Evolutionary conservation across 2,888 invertebrate species (phyloP).

Genomic region (Lochmaea crataegi): DNA sequence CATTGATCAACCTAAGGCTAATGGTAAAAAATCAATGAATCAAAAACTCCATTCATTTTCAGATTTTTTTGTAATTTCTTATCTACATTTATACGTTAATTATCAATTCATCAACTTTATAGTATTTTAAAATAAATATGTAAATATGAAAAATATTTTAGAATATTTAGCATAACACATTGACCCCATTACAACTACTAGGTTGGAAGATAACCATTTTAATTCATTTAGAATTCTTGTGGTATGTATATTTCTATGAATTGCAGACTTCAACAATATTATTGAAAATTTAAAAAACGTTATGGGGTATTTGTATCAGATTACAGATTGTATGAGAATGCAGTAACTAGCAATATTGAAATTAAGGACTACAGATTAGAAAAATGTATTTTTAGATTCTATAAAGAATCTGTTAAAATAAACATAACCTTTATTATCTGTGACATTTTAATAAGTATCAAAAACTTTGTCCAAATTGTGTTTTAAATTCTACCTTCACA

Average conservation of each 20-base stretch:
- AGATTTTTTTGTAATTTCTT: too few species aligned
- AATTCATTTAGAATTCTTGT: not conserved
- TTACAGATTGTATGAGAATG: not conserved
- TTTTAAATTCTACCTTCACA: not conserved
- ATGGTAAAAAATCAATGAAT: too few species aligned
- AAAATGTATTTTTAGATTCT: slow-evolving; percentile 7
- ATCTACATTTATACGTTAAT: too few species aligned
- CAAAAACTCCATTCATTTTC: too few species aligned
- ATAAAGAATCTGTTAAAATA: slow-evolving; percentile 10
- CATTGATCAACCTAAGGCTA: too few species aligned
- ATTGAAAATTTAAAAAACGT: too few species aligned
- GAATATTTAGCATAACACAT: not conserved
- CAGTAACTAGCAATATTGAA: not conserved
- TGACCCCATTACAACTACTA: not conserved
- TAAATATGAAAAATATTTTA: too few species aligned
- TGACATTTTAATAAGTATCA: not conserved
- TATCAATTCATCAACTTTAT: too few species aligned
- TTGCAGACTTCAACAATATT: too few species aligned
- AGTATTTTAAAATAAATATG: too few species aligned
- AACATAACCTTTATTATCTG: not conserved
- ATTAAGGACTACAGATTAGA: not conserved
- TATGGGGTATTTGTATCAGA: not conserved
- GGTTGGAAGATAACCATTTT: not conserved
- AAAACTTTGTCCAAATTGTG: not conserved
- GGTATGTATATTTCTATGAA: not conserved